phyloP scores from a whole-genome alignment of 2,113 vertebrate genomes.

The Zapus hudsonius region DNA sequence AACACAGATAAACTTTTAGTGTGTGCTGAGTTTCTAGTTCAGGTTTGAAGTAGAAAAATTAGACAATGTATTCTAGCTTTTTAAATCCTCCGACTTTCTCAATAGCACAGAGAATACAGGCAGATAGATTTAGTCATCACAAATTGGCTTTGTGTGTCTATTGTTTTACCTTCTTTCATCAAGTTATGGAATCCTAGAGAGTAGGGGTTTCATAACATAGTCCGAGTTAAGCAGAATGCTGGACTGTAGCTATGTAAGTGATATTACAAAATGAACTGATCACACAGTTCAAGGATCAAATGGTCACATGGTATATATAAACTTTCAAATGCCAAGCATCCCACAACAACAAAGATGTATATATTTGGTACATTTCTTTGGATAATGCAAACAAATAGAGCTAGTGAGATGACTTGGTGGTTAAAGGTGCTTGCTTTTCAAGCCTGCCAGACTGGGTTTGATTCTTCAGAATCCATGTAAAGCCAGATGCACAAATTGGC shows the following conservation, averaged over 20 bases:
- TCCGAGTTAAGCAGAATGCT: neutral
- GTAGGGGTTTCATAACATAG: neutral
- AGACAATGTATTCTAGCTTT: neutral
- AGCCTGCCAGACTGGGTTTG: no score
- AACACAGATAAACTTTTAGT: neutral
- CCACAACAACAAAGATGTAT: neutral
- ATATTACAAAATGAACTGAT: neutral
- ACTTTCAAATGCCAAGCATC: neutral
- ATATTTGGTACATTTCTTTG: slow-evolving; percentile 18
- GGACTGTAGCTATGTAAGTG: neutral
- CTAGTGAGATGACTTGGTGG: no score
- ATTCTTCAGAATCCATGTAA: no score
- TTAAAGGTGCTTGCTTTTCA: no score
- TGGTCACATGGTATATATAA: neutral
- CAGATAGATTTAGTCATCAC: neutral
- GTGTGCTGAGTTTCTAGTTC: neutral
- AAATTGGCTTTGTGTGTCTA: neutral
- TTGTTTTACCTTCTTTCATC: neutral
- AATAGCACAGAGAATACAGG: neutral
- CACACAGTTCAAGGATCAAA: neutral
- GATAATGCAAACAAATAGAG: neutral
- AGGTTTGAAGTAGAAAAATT: neutral
- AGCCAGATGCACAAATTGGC: no score
- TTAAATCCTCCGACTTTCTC: neutral
- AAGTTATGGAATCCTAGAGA: neutral